Evolutionary conservation across 2,113 vertebrate species (phyloP).

Genomic region (Cottus gobio): DNA sequence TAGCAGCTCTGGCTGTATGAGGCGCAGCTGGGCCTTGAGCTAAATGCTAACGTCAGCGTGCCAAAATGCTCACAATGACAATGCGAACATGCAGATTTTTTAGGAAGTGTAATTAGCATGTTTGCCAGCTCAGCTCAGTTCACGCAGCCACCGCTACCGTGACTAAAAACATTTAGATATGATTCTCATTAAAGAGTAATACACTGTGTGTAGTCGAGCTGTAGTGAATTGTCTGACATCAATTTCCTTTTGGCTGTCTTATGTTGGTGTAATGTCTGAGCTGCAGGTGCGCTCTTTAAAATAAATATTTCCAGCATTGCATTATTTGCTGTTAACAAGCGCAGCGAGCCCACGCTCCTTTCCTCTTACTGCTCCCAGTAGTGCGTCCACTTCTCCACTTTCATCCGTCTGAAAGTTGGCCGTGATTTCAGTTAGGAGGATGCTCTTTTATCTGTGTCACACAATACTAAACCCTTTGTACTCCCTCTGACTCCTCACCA

Average conservation of each 20-base stretch:
- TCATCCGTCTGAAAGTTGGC: conserved; percentile 2
- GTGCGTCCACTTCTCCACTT: conserved; percentile 6
- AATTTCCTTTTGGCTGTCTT: neutral
- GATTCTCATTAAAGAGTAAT: neutral
- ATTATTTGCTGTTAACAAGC: conserved; percentile 47
- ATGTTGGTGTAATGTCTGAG: conserved; percentile 16
- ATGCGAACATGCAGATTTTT: neutral
- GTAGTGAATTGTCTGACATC: neutral
- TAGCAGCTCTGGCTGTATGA: neutral
- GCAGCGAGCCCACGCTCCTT: neutral
- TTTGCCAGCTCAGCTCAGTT: neutral
- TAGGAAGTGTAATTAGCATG: neutral
- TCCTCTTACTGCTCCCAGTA: conserved; percentile 9
- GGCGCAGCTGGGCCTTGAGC: neutral
- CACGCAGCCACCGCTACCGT: neutral
- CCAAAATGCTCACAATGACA: neutral
- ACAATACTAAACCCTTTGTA: neutral
- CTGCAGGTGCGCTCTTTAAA: conserved; percentile 44
- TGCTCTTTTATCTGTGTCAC: conserved; percentile 9
- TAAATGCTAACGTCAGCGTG: neutral
- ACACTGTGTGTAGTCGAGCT: neutral
- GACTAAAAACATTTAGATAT: neutral
- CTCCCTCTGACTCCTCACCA: conserved; percentile 13
- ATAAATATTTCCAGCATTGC: conserved; percentile 16
- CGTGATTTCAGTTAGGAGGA: conserved; percentile 1